Evolutionary conservation across 2,888 invertebrate genomes (phyloP).

Genomic region (Tridacna gigas): DNA sequence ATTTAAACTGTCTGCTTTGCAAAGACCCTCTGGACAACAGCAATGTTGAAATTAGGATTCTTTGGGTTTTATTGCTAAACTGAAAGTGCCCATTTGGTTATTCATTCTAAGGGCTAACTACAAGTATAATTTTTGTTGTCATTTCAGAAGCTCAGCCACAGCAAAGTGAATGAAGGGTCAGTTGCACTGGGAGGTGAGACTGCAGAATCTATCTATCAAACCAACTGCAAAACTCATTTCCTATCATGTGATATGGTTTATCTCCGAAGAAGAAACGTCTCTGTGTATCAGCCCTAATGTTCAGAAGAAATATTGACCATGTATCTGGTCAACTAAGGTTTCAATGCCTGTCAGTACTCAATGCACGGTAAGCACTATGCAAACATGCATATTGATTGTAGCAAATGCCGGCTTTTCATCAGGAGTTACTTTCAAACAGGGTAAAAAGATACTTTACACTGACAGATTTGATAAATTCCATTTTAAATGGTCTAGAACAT

Average conservation of each 20-base stretch:
- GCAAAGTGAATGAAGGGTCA: too few relatives aligned
- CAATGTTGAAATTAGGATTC: too few relatives aligned
- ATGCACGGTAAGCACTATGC: background rate
- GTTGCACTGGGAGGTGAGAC: background rate
- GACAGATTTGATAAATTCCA: conserved; percentile 32
- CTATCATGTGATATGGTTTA: conserved; percentile 21
- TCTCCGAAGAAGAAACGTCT: background rate
- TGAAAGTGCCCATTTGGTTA: too few relatives aligned
- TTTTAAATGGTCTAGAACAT: conserved; percentile 32
- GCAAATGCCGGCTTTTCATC: conserved; percentile 1
- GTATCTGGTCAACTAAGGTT: conserved; percentile 6
- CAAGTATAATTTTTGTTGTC: too few relatives aligned
- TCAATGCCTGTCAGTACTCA: conserved; percentile 1
- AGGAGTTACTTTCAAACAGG: background rate
- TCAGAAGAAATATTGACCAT: conserved; percentile 14
- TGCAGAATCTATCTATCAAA: conserved; percentile 18
- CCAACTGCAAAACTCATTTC: conserved; percentile 16
- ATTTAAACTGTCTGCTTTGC: too few relatives aligned
- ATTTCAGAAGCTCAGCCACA: too few relatives aligned
- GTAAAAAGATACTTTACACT: background rate
- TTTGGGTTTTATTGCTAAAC: too few relatives aligned
- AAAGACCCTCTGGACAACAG: too few relatives aligned
- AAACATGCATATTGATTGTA: conserved; percentile 11
- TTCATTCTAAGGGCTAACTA: too few relatives aligned
- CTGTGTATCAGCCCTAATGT: background rate